Evolutionary conservation across 2,113 vertebrate species (phyloP), one percentile per base, ranked within the genome.

Genomic region (Nibea albiflora): DNA sequence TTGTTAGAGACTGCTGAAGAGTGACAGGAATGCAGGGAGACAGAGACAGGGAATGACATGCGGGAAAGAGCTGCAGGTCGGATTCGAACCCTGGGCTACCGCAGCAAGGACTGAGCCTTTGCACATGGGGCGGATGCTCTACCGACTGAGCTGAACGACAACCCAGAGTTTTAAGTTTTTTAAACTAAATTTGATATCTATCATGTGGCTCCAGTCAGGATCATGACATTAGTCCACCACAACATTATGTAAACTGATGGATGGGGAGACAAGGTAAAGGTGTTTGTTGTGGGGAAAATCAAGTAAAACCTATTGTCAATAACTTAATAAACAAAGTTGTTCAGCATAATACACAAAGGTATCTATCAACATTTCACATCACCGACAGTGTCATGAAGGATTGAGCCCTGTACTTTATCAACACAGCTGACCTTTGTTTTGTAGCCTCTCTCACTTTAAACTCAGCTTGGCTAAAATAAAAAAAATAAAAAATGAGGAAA

Each of bases 381-480:
- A 64, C 7, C 3, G 11, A 8, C 35, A 5, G 15, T n/a, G 53
- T 62, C 44, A 28, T 16, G 9, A 49, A 71, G 52, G 53, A 62
- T 17, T 67, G 31, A 67, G 44, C 22, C 53, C 22, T 7, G 50
- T 31, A 20, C 60, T 20, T 26, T 19, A 20, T 49, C 14, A 42
- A 67, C 20, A 62, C 52, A n/a, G 20, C 3, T 76, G 62, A 61
- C 42, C 67, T 78, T 63, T 70, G 52, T 57, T 70, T 50, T 54
- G 24, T 9, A 31, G 35, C 60, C 28, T 53, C 52, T 73, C 31
- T 64, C 28, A 49, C 76, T 65, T 78, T 62, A 76, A 73, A 76
- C 63, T 49, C 39, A 31, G 47, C 31, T 46, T 46, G 60, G 53
- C 26, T 79, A 2, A 19, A 70, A 6, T 2, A 26, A 26, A 26